phyloP scores from a whole-genome alignment of 2,113 vertebrate species.

The Siniperca knerii region DNA sequence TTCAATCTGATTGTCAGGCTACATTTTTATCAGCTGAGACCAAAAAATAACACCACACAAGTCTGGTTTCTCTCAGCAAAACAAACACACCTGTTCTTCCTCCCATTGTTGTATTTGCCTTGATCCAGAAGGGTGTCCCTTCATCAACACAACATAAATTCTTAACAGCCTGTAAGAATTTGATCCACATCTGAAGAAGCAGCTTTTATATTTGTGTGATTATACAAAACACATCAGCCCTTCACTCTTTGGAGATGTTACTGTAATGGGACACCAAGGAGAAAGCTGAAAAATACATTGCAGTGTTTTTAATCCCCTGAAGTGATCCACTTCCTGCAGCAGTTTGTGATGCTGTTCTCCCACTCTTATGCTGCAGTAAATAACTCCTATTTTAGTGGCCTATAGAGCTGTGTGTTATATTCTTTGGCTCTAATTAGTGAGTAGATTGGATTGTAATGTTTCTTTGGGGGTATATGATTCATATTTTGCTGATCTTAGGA shows the following conservation, averaged over 20 bases:
- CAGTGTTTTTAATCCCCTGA: constrained; percentile 23
- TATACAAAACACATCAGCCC: constrained; percentile 25
- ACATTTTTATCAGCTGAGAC: not conserved
- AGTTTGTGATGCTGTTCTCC: constrained; percentile 25
- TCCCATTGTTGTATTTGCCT: not conserved
- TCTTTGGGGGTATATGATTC: constrained; percentile 35
- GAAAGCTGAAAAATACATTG: constrained; percentile 42
- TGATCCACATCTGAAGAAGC: constrained; percentile 14
- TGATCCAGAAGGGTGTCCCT: not conserved
- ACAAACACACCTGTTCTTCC: not conserved
- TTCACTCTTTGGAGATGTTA: constrained; percentile 15
- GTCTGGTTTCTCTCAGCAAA: not conserved
- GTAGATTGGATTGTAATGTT: constrained; percentile 24
- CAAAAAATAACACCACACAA: not conserved
- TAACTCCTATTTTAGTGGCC: constrained; percentile 46
- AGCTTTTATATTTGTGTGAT: constrained; percentile 32
- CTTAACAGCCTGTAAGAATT: not conserved
- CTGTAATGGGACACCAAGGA: constrained; percentile 28
- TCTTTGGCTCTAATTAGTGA: constrained; percentile 63
- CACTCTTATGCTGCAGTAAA: constrained; percentile 38
- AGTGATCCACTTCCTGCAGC: constrained; percentile 14
- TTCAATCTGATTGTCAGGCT: not conserved
- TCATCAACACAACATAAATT: not conserved
- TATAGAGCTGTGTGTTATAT: constrained; percentile 26
- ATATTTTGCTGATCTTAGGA: constrained; percentile 22